Percentiles rank a stretch among this genome's conserved stretches.
Conservation (phyloP, 2,113 vertebrate genomes). For the Chlorodrepanis virens region DNA sequence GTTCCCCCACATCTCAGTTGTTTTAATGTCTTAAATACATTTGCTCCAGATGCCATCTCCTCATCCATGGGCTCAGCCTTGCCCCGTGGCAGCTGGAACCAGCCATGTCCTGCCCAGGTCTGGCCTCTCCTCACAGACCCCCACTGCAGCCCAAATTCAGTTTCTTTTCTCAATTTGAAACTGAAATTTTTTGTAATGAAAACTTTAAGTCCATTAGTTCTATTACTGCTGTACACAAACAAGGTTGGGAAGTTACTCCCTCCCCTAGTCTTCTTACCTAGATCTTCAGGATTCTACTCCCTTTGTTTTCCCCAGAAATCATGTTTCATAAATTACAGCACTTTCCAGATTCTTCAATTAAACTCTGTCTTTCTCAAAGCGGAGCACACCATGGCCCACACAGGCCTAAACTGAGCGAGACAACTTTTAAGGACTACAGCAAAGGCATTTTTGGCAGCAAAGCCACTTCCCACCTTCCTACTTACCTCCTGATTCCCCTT, state of each 20-base stretch:
- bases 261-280: background rate
- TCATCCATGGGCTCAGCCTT: fast-evolving
- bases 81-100: fast-evolving
- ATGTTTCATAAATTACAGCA: background rate
- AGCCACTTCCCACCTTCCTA: background rate
- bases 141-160: background rate
- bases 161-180: background rate
- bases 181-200: background rate
- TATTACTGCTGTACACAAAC: background rate
- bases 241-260: background rate
- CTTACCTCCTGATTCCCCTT: background rate
- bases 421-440: background rate
- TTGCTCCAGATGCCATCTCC: fast-evolving
- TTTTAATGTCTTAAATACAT: background rate
- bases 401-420: background rate
- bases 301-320: background rate
- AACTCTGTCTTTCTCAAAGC: background rate
- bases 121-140: background rate
- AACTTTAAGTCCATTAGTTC: background rate
- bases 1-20: background rate
- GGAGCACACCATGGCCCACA: background rate
- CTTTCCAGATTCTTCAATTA: background rate
- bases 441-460: background rate
- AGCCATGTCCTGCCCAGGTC: background rate
- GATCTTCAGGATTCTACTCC: background rate